Percentiles rank a stretch among this genome's conserved stretches.
Evolutionary conservation across 2,113 vertebrate genomes (phyloP).

Genomic region (Pungitius pungitius): DNA sequence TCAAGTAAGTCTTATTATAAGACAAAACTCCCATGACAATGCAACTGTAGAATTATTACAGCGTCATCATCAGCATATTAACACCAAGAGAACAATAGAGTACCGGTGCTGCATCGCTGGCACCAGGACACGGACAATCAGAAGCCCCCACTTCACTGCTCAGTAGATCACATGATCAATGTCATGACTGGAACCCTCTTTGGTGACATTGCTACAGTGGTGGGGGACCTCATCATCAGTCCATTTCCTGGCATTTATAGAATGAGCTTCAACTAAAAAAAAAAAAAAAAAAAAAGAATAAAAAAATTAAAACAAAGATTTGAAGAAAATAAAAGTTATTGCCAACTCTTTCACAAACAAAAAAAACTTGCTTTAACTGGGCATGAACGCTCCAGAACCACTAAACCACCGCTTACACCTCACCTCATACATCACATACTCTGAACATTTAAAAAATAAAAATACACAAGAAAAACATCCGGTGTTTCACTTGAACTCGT

Average conservation of each 20-base stretch:
- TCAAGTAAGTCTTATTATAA: conserved; percentile 90
- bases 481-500: conserved; percentile 72
- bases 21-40: conserved; percentile 80
- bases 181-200: conserved; percentile 61
- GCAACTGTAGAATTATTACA: conserved; percentile 80
- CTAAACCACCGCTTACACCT: conserved; percentile 36
- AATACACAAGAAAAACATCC: conserved; percentile 55
- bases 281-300: conserved; percentile 6
- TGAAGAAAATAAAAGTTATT: conserved; percentile 45
- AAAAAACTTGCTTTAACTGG: conserved; percentile 56
- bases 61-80: conserved; percentile 80
- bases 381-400: conserved; percentile 68
- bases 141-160: conserved; percentile 42
- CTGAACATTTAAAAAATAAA: conserved; percentile 51
- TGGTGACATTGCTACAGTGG: conserved; percentile 73
- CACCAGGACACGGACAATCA: conserved; percentile 67
- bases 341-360: conserved; percentile 57
- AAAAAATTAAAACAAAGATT: background rate
- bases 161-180: conserved; percentile 39
- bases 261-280: conserved; percentile 62
- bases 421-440: conserved; percentile 46
- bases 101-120: conserved; percentile 61
- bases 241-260: conserved; percentile 60
- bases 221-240: conserved; percentile 55
- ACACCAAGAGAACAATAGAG: conserved; percentile 66